A percentile compares a stretch with the other conserved stretches of the same genome.
Evolutionary conservation across 2,888 invertebrate species (phyloP).

Genomic region (Drosophila bunnanda): DNA sequence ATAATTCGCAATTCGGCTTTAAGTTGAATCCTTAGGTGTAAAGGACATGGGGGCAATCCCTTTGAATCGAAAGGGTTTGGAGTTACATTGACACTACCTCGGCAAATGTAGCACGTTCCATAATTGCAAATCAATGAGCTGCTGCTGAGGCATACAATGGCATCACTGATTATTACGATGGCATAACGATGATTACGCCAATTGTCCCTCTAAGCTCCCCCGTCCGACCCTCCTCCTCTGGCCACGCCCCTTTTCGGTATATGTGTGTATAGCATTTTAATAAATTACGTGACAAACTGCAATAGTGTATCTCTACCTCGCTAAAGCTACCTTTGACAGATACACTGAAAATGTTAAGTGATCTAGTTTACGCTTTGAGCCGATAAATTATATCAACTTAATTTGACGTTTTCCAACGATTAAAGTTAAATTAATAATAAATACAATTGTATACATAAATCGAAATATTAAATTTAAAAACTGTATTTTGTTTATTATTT

Average conservation of each 20-base stretch:
- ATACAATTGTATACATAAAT: background rate
- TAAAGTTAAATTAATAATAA: background rate
- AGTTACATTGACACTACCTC: constrained; percentile 33
- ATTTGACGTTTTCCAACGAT: background rate
- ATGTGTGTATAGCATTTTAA: constrained; percentile 73
- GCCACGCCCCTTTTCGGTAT: constrained; percentile 34
- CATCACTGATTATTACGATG: constrained; percentile 72
- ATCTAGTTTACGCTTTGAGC: background rate
- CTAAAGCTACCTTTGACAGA: constrained; percentile 14
- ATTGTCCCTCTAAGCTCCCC: constrained; percentile 56
- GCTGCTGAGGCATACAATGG: constrained; percentile 67
- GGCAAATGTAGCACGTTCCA: constrained; percentile 66
- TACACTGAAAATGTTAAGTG: background rate
- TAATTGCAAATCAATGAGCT: constrained; percentile 80
- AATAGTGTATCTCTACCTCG: constrained; percentile 49
- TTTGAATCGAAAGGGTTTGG: constrained; percentile 19
- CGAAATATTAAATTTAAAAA: no score
- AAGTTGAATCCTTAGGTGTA: constrained; percentile 1
- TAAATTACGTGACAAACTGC: constrained; percentile 81
- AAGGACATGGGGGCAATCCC: background rate
- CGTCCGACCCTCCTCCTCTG: background rate
- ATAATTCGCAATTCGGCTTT: constrained; percentile 16
- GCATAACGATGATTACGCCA: constrained; percentile 76
- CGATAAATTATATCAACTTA: background rate
- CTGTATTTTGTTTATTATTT: no score